Evolutionary conservation across 2,113 vertebrate genomes (phyloP), one percentile per base, ranked within the genome.

Genomic region (Gallinago media): DNA sequence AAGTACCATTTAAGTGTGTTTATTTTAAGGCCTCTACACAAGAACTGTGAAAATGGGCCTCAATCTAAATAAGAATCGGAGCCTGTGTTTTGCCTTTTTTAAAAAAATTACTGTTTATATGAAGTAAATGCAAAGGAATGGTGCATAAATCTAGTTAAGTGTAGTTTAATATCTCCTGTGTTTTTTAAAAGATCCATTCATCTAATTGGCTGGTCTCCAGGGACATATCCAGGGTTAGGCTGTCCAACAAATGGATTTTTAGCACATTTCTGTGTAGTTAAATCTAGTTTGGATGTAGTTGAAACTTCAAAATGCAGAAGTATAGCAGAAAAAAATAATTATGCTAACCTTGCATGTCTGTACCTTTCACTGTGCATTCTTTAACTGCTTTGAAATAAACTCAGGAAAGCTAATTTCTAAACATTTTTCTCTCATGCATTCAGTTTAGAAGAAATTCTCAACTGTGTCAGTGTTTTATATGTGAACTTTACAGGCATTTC

Each of bases 1-100:
- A 96, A 96, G 95, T 95, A 59, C 70, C 47, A 31, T 62, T 86
- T 82, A 94, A 96, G 88, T 92, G 63, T 96, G 88, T 96, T 97
- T 96, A 90, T 88, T 92, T 89, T 82, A 92, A 92, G 42, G 42
- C 38, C 32, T 77, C 50, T 66, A 12, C 38, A 49, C 29, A 67
- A 95, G 89, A 92, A 42, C 81, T 92, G 46, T 88, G 75, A 66
- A 93, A 34, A 83, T 80, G 31, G 38, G 8, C 19, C 40, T 75
- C 31, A 54, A 4, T 85, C 76, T 89, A 94, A 92, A 83, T 74
- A 92, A 85, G 36, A 89, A n/a, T 62, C 36, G 44, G 13, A 54
- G 58, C 50, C 46, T 76, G 32, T 88, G 38, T 76, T 82, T 66
- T 72, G 7, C 61, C 68, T 73, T 16, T n/a, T 74, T 54, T 14